Evolutionary conservation across 2,113 vertebrate species (phyloP).

Genomic region (Trogon melanurus): DNA sequence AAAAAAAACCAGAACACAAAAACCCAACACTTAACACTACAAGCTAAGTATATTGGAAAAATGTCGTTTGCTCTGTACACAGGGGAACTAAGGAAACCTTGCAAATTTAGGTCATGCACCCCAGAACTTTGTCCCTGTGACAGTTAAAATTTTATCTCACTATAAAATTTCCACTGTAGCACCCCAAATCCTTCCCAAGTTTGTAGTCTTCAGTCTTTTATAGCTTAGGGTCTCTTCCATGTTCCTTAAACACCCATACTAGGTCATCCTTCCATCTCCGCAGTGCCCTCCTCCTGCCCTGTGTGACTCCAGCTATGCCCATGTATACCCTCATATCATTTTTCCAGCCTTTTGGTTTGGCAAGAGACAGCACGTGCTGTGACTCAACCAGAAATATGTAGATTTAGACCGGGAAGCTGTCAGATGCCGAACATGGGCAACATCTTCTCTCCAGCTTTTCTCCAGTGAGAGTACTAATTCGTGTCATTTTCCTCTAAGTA

Average conservation of each 20-base stretch:
- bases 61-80: background rate
- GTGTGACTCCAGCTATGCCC: background rate
- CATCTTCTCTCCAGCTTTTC: background rate
- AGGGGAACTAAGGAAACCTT: background rate
- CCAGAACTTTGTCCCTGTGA: background rate
- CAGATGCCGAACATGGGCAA: background rate
- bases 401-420: background rate
- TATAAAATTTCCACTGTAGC: background rate
- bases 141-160: background rate
- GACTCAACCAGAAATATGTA: background rate
- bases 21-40: background rate
- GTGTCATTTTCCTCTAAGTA: background rate
- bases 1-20: background rate
- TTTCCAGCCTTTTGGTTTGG: background rate
- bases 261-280: background rate
- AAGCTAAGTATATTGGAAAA: background rate
- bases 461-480: background rate
- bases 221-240: background rate
- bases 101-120: background rate
- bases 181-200: background rate
- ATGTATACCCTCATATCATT: background rate
- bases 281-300: background rate
- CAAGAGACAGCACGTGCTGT: background rate
- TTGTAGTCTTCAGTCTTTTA: background rate
- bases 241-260: background rate